Evolutionary conservation across 2,888 invertebrate genomes (phyloP), one percentile per base, ranked within the genome.

Genomic region (Anticlea derivata): DNA sequence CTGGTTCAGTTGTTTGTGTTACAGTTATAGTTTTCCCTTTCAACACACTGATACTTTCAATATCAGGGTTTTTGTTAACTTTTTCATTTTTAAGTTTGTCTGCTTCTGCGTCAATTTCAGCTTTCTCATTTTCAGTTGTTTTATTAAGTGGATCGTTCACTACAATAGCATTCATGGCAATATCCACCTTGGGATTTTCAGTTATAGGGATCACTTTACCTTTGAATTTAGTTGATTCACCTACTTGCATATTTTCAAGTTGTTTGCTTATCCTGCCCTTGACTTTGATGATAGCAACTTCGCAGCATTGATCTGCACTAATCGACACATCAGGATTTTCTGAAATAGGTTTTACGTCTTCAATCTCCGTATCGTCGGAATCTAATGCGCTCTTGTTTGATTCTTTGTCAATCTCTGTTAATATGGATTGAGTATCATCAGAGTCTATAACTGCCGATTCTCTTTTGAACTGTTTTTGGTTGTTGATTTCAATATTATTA

Each of bases 181-280:
- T 13, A 17, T 38, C 34, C 23, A 12, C 4, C 20, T 48, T 56
- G 11, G 43, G 4, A 2, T 40, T 7, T 0, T 51, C 47, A 38
- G 48, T 26, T 46, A 53, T 69, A 1, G 64, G 45, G 72, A 70
- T 1, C 71, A 27, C n/a, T 38, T 37, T 46, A 11, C 24, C 1
- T 31, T 12, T 33, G 0, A 34, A 11, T 33, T 22, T 23, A 13
- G 11, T 7, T 1, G 11, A 1, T 30, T 40, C 20, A 5, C 8
- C 7, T 11, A 22, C 6, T 12, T 24, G 6, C 23, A 29, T 35
- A 12, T n/a, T 22, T 30, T n/a, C 13, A 8, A 13, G 5, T 10
- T 8, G 5, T 17, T 13, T n/a, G 1, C 6, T 12, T 31, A 8
- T 6, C 11, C 10, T 11, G 11, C 22, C 11, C 7, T 35, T 23